A percentile compares a stretch with the other conserved stretches of the same genome.
phyloP scores from a whole-genome alignment of 2,113 vertebrate species.

The Cephalopterus ornatus region DNA sequence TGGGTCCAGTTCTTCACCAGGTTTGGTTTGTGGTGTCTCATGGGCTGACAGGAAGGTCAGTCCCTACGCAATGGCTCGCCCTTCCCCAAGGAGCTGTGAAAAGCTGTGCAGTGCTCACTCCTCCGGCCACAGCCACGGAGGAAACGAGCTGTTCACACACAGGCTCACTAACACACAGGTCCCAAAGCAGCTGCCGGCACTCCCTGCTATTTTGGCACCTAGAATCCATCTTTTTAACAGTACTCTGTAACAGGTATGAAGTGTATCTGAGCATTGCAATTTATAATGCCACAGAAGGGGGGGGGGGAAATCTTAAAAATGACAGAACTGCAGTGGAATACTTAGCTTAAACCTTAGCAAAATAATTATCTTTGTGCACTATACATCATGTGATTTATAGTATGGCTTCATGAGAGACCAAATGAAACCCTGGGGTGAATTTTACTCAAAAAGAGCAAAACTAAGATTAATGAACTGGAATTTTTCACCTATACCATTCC shows the following conservation, averaged over 20 bases:
- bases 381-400: conserved; percentile 4
- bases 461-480: neutral
- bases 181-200: neutral
- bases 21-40: conserved; percentile 11
- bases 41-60: neutral
- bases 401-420: neutral
- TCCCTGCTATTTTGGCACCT: neutral
- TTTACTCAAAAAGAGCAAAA: conserved; percentile 1
- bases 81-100: neutral
- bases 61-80: neutral
- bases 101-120: neutral
- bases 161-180: neutral
- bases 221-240: neutral
- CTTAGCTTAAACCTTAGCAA: neutral
- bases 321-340: neutral
- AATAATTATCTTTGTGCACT: neutral
- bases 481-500: neutral
- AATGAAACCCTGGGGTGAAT: neutral
- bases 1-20: neutral
- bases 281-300: neutral
- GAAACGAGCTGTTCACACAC: neutral
- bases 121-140: neutral
- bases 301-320: neutral
- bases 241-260: neutral
- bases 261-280: neutral